Base-by-base conservation (phyloP, 2,888 invertebrate species). In the Clunio marinus region DNA sequence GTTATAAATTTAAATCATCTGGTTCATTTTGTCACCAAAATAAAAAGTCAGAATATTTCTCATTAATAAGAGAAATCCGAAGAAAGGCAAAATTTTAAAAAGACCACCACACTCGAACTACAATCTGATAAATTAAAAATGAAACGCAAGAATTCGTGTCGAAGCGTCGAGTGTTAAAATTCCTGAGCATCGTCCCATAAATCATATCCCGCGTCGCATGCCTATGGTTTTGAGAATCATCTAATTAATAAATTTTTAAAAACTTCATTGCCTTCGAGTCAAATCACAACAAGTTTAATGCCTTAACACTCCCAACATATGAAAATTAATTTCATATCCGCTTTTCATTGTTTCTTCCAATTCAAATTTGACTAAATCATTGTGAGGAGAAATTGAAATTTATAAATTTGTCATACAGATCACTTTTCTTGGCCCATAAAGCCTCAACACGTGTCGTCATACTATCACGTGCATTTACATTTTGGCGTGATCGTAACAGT, bases 401-500 rank as follows among this genome's bases (percentile, higher is more conserved):
- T 37, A 37, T 62, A 62, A 62, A 62, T 62, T 62, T 62, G 63
- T 63, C 63, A 46, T 24, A 41, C n/a, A 22, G 17, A 8, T 45
- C 63, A 63, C 63, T 63, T n/a, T n/a, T n/a, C n/a, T n/a, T n/a
- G 46, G 63, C 46, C 63, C 63, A 63, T 63, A 63, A 63, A 63
- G 63, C 63, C 63, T 63, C 63, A 63, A 27, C 63, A 63, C 63
- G 63, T 63, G 60, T 22, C 17, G 1, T 5, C 17, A n/a, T 41
- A 41, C n/a, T 10, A 51, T 51, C 51, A 51, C 51, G 51, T 51
- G 51, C 8, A 22, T 4, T 20, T 32, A 17, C 51, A n/a, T 51
- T 22, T 51, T 51, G 8, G 17, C 20, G 17, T 17, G 51, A 41
- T 15, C 4, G n/a, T n/a, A n/a, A 8, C 5, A 32, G 41, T n/a